Conservation (phyloP, 2,113 vertebrate genomes). For the Centropristis striata region DNA sequence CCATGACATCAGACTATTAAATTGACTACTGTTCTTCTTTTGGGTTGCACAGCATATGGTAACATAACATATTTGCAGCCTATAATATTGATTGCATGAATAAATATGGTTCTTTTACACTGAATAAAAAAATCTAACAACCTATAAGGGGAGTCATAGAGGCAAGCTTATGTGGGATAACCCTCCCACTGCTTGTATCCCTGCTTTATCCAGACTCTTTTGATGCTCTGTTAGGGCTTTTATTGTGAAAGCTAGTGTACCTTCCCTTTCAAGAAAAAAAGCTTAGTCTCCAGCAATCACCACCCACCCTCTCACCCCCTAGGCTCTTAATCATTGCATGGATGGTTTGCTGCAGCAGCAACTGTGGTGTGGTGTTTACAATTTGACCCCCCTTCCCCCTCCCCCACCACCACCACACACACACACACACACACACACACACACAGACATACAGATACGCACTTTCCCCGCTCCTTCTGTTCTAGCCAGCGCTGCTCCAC, state of each 20-base stretch:
- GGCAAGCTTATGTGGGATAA: conserved; percentile 43
- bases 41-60: background rate
- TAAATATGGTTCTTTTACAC: background rate
- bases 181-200: conserved; percentile 47
- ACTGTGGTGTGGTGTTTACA: conserved; percentile 91
- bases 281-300: conserved; percentile 73
- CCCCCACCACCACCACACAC: conserved; percentile 8
- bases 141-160: background rate
- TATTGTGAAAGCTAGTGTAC: conserved; percentile 74
- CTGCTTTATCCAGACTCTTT: background rate
- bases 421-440: conserved; percentile 28
- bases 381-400: conserved; percentile 80
- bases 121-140: background rate
- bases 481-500: conserved; percentile 61
- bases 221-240: conserved; percentile 54
- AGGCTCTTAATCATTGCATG: conserved; percentile 80
- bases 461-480: conserved; percentile 52
- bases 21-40: background rate
- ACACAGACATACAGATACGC: conserved; percentile 43
- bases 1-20: conserved; percentile 42
- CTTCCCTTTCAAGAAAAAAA: conserved; percentile 79
- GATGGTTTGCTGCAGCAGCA: conserved; percentile 92
- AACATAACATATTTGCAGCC: background rate
- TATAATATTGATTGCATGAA: background rate
- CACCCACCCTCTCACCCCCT: conserved; percentile 61